Evolutionary conservation across 1,140 invertebrate species (phyloP), one percentile per base, ranked within the genome.

Genomic region (Nasonia longicornis): DNA sequence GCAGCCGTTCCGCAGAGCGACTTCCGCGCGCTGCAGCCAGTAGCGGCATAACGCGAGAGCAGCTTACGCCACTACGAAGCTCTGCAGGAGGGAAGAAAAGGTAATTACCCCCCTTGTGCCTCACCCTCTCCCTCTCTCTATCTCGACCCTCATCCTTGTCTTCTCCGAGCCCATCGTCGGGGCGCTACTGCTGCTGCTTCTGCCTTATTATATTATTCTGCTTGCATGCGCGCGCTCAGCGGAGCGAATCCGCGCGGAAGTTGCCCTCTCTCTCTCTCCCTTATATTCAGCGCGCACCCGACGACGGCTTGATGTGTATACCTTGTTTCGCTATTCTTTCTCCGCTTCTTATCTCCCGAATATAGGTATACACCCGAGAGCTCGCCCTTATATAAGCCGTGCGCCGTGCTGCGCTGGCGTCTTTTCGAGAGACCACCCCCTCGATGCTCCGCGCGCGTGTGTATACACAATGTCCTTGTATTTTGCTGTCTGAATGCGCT

Each of bases 121-220:
- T 22, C 79, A 16, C 26, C 48, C 79, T 38, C 67, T 64, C 69
- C 38, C 69, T 35, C 80, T 35, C 52, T 69, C 31, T 76, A 29
- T 14, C 63, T 64, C 74, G 3, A 58, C 64, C 4, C 38, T 58
- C 74, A 45, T 52, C 45, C 31, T 31, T 35, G 69, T 31, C 20
- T 14, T 70, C 69, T 66, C 12, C 64, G 26, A 67, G 22, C 63
- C 35, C 66, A 70, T 35, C 31, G 31, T 69, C 77, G 10, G 45
- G 63, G 26, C 64, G 52, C 52, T n/a, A 20, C 16, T 58, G 52
- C 20, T 58, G 42, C 26, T 22, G 72, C 75, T 66, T 38, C 26
- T 48, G 52, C 83, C 75, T 84, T 82, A 84, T 80, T 82, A 82
- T 82, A 77, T 82, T 84, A 84, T 82, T 82, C 77, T 75, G 72